phyloP scores from a whole-genome alignment of 2,113 vertebrate species.

The human region GRCh38 chr3:64161001-64161500 shows the following conservation, averaged over 20 bases:
- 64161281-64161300: background rate
- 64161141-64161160: background rate
- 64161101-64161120: background rate
- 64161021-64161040: background rate
- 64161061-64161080: background rate
- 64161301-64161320: background rate
- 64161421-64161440: background rate
- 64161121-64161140: background rate
- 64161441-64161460: background rate
- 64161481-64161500: background rate
- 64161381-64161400: background rate
- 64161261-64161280: rapidly evolving
- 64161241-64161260: background rate
- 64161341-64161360: background rate
- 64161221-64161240: background rate
- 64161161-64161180: background rate
- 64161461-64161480: background rate
- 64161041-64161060: background rate
- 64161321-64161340: background rate
- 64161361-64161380: background rate
- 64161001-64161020: background rate
- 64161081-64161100: background rate
- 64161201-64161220: background rate
- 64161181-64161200: background rate
- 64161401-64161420: background rate